Evolutionary conservation across 1,140 invertebrate genomes (phyloP), one percentile per base, ranked within the genome.

Genomic region (Anadara kagoshimensis): DNA sequence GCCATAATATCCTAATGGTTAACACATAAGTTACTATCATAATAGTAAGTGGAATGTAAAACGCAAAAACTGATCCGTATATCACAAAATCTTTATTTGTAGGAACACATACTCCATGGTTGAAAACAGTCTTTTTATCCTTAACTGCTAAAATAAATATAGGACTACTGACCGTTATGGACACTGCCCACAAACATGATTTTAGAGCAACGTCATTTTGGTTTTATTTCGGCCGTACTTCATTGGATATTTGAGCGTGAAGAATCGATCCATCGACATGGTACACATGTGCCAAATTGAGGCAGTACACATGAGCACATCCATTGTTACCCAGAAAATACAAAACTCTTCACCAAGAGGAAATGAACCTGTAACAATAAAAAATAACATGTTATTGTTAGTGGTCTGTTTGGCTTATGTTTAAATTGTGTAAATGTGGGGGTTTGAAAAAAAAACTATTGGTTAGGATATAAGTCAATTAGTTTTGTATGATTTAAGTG

Each of bases 261-360:
- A 89, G 78, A 76, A 89, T 81, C 97, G 93, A 73, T 96, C 96
- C 75, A 98, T 91, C 47, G 95, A 96, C 86, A 98, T 98, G 90
- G 96, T 97, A 86, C 96, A 97, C 96, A 98, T 98, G 92, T 98
- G 97, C 93, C 97, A 94, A 85, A 98, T 98, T 81, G 94, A 96
- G 10, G 95, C 94, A 0, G 95, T 96, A 85, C 97, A 98, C 64
- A 96, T 95, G 43, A 98, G 90, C n/a, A 98, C 96, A 88, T 98
- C 97, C 77, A 95, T 96, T 2, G 96, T 97, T 59, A 96, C 94
- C 91, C 97, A 98, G 45, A 98, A 92, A 86, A 96, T 96, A 89
- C 97, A 98, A 92, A 96, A 95, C 49, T 93, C 92, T 54, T 94
- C 91, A 12, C 94, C 94, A 80, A 98, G 93, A 14, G 95, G 96